Conservation (phyloP, 2,888 invertebrate genomes). For the Copidosoma aretas region DNA sequence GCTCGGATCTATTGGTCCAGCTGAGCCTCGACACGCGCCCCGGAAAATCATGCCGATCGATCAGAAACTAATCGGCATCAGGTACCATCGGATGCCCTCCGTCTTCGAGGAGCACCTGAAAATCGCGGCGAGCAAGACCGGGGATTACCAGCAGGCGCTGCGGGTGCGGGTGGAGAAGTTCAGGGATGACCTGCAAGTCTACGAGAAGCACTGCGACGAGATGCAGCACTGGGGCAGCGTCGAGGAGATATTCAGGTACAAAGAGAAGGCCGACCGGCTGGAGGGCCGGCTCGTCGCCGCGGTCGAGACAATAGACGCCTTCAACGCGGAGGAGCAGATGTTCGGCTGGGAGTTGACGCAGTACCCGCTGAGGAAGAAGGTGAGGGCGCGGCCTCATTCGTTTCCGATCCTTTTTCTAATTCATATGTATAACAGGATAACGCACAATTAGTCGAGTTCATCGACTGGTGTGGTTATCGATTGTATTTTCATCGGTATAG, state of each 20-base stretch:
- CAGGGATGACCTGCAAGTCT: slow-evolving; percentile 80
- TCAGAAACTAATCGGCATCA: too few relatives aligned
- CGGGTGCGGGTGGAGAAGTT: slow-evolving; percentile 82
- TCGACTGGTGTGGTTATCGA: not conserved
- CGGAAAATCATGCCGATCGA: too few relatives aligned
- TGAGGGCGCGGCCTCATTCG: slow-evolving; percentile 41
- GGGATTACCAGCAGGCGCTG: slow-evolving; percentile 84
- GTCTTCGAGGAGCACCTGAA: slow-evolving; percentile 83
- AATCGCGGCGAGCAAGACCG: slow-evolving; percentile 80
- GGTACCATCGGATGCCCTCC: slow-evolving; percentile 78
- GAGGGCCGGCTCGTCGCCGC: slow-evolving; percentile 75
- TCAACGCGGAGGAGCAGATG: slow-evolving; percentile 89
- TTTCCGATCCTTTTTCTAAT: not conserved
- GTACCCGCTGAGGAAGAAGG: slow-evolving; percentile 82
- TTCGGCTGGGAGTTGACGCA: slow-evolving; percentile 88
- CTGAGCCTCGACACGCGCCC: too few relatives aligned
- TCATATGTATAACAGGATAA: too few relatives aligned
- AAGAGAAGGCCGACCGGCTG: slow-evolving; percentile 79
- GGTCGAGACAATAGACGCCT: slow-evolving; percentile 80
- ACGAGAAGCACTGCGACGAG: slow-evolving; percentile 81
- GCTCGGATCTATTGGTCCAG: too few relatives aligned
- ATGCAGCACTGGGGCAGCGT: slow-evolving; percentile 89
- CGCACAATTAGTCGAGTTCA: too few relatives aligned
- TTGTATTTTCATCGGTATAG: not conserved
- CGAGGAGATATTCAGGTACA: slow-evolving; percentile 81